A percentile compares a stretch with the other conserved stretches of the same genome.
Evolutionary conservation across 2,113 vertebrate species (phyloP).

Genomic region (Sigmodon hispidus): DNA sequence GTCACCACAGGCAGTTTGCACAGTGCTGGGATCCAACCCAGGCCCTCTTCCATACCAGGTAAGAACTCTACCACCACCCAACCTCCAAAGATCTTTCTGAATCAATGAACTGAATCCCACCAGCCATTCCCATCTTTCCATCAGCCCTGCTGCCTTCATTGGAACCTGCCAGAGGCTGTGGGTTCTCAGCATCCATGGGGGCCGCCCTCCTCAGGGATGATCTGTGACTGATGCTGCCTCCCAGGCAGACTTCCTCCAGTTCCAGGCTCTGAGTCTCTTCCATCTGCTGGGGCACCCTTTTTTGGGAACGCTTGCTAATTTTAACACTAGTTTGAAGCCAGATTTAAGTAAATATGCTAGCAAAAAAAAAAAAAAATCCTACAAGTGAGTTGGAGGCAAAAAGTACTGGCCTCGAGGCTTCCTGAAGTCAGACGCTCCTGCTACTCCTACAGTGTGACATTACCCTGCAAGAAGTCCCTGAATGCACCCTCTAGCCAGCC

Average conservation of each 20-base stretch:
- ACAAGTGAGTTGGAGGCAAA: constrained; percentile 29
- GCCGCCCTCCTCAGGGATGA: neutral
- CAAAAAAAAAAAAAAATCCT: constrained; percentile 62
- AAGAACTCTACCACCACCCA: neutral
- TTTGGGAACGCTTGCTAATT: constrained; percentile 48
- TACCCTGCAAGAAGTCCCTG: neutral
- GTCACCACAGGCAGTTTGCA: neutral
- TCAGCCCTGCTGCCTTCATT: neutral
- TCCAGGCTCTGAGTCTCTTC: neutral
- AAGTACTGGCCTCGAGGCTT: neutral
- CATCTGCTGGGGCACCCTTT: constrained; percentile 46
- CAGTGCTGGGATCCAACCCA: neutral
- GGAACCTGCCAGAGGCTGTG: neutral
- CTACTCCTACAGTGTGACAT: neutral
- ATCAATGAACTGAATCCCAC: neutral
- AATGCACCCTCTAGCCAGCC: neutral
- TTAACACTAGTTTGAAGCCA: constrained; percentile 56
- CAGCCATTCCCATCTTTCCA: neutral
- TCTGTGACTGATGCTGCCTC: neutral
- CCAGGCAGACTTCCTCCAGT: neutral
- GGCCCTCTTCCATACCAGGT: neutral
- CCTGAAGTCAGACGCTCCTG: neutral
- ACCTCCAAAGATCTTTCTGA: neutral
- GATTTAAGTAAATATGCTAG: constrained; percentile 52
- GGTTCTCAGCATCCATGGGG: neutral